Conservation (phyloP, 2,113 vertebrate genomes). For the Clarias gariepinus region DNA sequence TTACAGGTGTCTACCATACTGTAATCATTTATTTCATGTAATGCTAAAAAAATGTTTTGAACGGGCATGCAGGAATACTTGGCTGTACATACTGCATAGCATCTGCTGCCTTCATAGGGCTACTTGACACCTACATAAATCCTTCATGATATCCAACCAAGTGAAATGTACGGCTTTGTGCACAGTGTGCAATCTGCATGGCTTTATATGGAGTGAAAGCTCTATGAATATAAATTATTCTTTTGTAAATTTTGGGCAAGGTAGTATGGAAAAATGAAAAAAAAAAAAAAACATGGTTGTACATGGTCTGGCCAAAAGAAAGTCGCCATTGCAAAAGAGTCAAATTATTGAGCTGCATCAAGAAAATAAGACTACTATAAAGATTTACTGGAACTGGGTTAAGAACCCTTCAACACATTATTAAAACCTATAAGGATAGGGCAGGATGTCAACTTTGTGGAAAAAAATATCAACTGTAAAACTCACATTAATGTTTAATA, state of each 20-base stretch:
- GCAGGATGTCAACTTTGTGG: no score
- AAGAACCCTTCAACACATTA: no score
- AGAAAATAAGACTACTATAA: no score
- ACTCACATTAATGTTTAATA: no score
- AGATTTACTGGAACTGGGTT: no score
- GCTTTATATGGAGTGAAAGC: neutral
- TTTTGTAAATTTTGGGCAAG: neutral
- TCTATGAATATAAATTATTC: neutral
- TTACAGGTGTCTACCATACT: neutral
- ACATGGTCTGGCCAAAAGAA: no score
- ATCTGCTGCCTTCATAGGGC: neutral
- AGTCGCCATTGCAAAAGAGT: no score
- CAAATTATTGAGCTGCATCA: no score
- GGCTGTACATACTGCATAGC: neutral
- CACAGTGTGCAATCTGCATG: neutral
- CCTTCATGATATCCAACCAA: neutral
- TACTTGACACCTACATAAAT: neutral
- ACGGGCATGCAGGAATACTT: neutral
- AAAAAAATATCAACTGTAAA: no score
- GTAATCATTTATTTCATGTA: neutral
- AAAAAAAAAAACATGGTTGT: neutral
- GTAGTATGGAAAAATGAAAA: neutral
- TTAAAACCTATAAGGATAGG: no score
- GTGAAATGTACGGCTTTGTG: neutral
- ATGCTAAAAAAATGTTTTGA: neutral